phyloP scores from a whole-genome alignment of 1,140 invertebrate genomes.

The Aphelinus atriplicis region DNA sequence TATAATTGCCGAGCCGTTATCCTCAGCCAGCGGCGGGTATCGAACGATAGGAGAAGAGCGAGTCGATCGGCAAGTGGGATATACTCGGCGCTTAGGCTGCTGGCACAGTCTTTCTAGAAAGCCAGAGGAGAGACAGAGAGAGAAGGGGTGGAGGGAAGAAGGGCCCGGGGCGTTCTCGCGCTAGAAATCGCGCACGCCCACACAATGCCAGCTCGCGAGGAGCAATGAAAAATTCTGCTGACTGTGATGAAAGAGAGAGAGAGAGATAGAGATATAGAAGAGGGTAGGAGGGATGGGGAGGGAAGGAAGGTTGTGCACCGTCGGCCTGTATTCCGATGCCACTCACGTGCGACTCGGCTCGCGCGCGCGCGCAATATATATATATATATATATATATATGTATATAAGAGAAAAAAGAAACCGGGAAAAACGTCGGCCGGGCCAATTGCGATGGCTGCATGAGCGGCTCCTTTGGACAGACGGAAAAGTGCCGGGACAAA shows the following conservation, averaged over 20 bases:
- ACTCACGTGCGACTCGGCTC: conserved; percentile 37
- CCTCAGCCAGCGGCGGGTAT: neutral
- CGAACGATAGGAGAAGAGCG: neutral
- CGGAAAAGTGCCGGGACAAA: neutral
- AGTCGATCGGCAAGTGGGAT: neutral
- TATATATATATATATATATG: conserved; percentile 33
- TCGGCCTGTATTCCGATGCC: conserved; percentile 20
- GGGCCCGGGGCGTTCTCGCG: neutral
- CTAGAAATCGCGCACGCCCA: neutral
- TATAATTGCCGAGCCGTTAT: conserved; percentile 32
- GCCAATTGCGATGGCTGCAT: conserved; percentile 33
- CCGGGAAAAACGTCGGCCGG: neutral
- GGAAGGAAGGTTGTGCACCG: too few relatives aligned
- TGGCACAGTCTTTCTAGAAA: neutral
- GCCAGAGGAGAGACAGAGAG: neutral
- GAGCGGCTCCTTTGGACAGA: conserved; percentile 23
- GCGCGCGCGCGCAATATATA: neutral
- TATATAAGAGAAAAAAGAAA: neutral
- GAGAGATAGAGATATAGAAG: neutral
- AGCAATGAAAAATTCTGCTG: conserved; percentile 40
- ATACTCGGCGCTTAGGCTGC: conserved; percentile 8
- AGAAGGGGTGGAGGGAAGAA: neutral
- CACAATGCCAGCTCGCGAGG: neutral
- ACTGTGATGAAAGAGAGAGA: conserved; percentile 16
- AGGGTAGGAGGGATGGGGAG: neutral